These are phyloP conservation scores for Maniola jurtina DNA, from an alignment of 1,140 invertebrate species.

Conservation along the genomic window DNA sequence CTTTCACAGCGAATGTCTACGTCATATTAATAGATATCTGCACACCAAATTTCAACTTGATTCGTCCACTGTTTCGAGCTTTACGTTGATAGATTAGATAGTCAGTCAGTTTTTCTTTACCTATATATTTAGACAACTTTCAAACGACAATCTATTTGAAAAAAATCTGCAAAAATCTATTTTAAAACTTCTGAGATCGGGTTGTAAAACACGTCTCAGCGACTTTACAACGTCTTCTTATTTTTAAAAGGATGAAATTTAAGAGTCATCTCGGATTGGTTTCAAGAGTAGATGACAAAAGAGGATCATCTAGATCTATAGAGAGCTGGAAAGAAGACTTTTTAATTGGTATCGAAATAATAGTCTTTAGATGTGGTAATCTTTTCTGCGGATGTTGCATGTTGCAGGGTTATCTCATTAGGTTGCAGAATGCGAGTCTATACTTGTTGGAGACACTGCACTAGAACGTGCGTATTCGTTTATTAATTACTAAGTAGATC, in stretches of 20 bases:
- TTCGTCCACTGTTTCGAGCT: no score
- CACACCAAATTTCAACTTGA: no score
- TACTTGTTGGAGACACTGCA: not conserved
- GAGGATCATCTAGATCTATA: constrained; percentile 46
- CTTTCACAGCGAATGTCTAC: no score
- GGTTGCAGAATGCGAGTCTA: not conserved
- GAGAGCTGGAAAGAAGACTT: constrained; percentile 57
- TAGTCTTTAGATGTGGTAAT: constrained; percentile 35
- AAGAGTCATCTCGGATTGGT: constrained; percentile 46
- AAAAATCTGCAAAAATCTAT: no score
- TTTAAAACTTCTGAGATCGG: no score
- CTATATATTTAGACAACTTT: no score
- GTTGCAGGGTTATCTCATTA: constrained; percentile 3
- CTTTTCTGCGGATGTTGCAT: constrained; percentile 2
- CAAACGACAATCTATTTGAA: no score
- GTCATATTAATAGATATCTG: no score
- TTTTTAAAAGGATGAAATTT: constrained; percentile 59
- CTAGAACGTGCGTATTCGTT: constrained; percentile 15
- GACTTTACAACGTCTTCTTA: constrained; percentile 52
- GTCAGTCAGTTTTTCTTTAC: no score
- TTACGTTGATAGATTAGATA: no score
- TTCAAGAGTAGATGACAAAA: constrained; percentile 25
- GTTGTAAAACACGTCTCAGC: constrained; percentile 42
- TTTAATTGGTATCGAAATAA: constrained; percentile 71
- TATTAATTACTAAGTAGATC: constrained; percentile 17